Evolutionary conservation across 2,797 vertebrate species (phyloP).

Genomic region (Phoeniculus purpureus): DNA sequence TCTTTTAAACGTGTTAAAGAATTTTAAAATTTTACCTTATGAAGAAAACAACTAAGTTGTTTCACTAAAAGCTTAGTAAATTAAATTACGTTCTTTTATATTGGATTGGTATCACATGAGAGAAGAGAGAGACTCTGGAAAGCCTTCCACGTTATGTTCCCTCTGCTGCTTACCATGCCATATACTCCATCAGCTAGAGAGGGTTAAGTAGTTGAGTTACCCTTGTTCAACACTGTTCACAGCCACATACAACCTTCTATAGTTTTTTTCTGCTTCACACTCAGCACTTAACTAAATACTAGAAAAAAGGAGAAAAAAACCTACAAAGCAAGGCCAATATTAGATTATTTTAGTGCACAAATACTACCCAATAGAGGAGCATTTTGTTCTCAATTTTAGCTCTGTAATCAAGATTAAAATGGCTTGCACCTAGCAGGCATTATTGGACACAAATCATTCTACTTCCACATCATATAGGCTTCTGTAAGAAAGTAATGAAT

Average conservation of each 20-base stretch:
- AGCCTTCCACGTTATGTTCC: neutral
- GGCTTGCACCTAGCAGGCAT: neutral
- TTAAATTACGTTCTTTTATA: neutral
- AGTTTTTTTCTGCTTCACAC: neutral
- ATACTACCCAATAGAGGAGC: neutral
- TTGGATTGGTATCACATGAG: constrained; percentile 3
- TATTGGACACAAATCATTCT: neutral
- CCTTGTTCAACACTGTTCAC: neutral
- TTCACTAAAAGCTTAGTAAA: constrained; percentile 33
- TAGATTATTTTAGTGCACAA: neutral
- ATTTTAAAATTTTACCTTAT: neutral
- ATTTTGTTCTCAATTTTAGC: neutral
- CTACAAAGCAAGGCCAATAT: neutral
- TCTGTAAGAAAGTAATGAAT: neutral
- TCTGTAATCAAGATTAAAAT: neutral
- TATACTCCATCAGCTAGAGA: neutral
- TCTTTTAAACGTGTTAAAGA: neutral
- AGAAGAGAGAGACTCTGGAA: neutral
- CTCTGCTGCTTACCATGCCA: neutral
- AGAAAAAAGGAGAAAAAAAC: neutral
- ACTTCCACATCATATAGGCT: neutral
- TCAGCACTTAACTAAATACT: neutral
- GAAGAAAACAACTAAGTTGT: neutral
- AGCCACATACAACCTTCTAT: neutral
- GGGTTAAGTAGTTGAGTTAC: neutral